These are phyloP conservation scores for Lepus americanus DNA, from an alignment of 2,113 vertebrate species.

Conservation along the genomic window DNA sequence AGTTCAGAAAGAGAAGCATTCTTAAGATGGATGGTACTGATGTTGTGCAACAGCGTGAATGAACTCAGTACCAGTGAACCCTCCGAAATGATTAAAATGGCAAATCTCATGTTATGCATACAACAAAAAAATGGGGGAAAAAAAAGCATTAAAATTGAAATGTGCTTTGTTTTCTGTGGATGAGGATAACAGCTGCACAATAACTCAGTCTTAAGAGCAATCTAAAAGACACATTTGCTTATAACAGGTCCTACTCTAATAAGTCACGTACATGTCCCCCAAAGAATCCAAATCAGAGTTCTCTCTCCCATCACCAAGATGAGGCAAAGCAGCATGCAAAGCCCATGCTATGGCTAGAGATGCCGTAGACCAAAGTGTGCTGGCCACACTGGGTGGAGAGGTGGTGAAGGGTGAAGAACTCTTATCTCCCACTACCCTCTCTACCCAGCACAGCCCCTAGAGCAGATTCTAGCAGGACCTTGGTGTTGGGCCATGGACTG, in stretches of 20 bases:
- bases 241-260: constrained; percentile 10
- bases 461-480: constrained; percentile 65
- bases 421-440: constrained; percentile 65
- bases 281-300: background rate
- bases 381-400: constrained; percentile 60
- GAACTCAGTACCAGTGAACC: background rate
- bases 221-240: constrained; percentile 40
- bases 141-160: background rate
- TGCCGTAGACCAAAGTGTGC: constrained; percentile 41
- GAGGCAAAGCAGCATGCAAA: constrained; percentile 30
- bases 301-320: background rate
- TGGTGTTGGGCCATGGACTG: background rate
- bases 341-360: constrained; percentile 17
- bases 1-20: background rate
- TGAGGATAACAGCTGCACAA: background rate
- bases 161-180: constrained; percentile 31
- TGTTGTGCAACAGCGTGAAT: background rate
- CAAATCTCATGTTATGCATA: background rate
- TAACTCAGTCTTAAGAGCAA: constrained; percentile 22
- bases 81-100: background rate
- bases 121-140: constrained; percentile 20
- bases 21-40: background rate
- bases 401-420: constrained; percentile 46
- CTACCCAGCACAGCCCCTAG: constrained; percentile 50
- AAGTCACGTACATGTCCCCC: background rate